Evolutionary conservation across 2,113 vertebrate species (phyloP), one percentile per base, ranked within the genome.

Genomic region (Hyperoodon ampullatus): DNA sequence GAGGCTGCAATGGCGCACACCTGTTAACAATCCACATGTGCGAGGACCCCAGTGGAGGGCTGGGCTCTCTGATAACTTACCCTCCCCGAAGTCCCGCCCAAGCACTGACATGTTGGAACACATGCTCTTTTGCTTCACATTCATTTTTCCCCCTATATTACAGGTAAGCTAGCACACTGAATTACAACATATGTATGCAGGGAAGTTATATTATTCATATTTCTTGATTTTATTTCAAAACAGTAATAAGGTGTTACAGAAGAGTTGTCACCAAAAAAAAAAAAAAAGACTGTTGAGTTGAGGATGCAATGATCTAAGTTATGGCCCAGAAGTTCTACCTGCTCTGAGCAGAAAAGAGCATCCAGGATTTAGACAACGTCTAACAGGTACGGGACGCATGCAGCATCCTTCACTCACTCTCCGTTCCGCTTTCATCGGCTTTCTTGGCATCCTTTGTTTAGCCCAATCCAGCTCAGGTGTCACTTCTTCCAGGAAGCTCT

Each of bases 171-270:
- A 94, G 78, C 61, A 26, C 42, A 58, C 4, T 63, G 26, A 89
- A 85, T 82, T 92, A 89, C 82, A 82, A 85, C 86, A 28, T 44
- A 77, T 42, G 35, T 74, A 61, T 78, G 16, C 8, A 47, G 9
- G 33, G 4, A 65, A 87, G 24, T 39, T 55, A 35, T 33, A 88
- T 53, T 33, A 81, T 8, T 8, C 16, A 58, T 3, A 58, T 72
- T 93, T 88, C 14, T 86, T 18, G 93, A 86, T 2, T 82, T 60
- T 82, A 88, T 55, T 94, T 90, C 61, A 77, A 81, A 11, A 44
- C 4, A 63, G n/a, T 42, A 78, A 70, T 39, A 35, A 75, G 55
- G 42, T 58, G 21, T n/a, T n/a, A 87, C 1, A 61, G 28, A 74
- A 72, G 3, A 63, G 39, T 8, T 66, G 19, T 78, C 15, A 80